Base-by-base conservation (phyloP, 2,888 invertebrate species). In the Bembecia ichneumoniformis region DNA sequence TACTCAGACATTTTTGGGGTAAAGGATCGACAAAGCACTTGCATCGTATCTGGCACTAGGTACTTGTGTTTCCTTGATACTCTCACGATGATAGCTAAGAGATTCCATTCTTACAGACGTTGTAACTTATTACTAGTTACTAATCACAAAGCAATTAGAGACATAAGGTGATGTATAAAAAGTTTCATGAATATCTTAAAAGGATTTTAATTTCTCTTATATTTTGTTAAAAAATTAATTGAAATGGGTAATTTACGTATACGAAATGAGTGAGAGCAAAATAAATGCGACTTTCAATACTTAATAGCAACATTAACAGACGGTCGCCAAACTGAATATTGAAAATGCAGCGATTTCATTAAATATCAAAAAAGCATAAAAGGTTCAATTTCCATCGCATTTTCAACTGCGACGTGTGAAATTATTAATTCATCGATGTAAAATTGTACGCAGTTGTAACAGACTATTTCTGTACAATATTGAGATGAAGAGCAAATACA, bases 371-470 rank as follows among this genome's bases (percentile, higher is more conserved):
- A 51, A 63, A 63, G 63, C 60, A 49, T 53, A 55, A 62, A 63
- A 61, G 55, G 60, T 62, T 61, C 57, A 63, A 62, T 63, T 60
- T 63, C 63, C 51, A 52, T 54, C 55, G 16, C 54, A 62, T 57
- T 63, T 51, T 51, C 52, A 55, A 50, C 54, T 56, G 51, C 55
- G 58, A 60, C 60, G 54, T 44, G 17, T 48, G 57, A 55, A 63
- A 63, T 62, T 62, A 64, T 60, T 50, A 56, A 54, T 52, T 51
- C 49, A 47, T 51, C 52, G 50, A 51, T 52, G 54, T 45, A 50
- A 52, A 49, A 54, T 46, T 51, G 51, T 56, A 43, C 44, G 46
- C 16, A 20, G 44, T 48, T 50, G n/a, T 40, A 28, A 28, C 5
- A 40, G 40, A n/a, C 40, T 40, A 40, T 40, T 40, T 40, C n/a